Evolutionary conservation across 2,113 vertebrate genomes (phyloP).

Genomic region (Tragulus kanchil): DNA sequence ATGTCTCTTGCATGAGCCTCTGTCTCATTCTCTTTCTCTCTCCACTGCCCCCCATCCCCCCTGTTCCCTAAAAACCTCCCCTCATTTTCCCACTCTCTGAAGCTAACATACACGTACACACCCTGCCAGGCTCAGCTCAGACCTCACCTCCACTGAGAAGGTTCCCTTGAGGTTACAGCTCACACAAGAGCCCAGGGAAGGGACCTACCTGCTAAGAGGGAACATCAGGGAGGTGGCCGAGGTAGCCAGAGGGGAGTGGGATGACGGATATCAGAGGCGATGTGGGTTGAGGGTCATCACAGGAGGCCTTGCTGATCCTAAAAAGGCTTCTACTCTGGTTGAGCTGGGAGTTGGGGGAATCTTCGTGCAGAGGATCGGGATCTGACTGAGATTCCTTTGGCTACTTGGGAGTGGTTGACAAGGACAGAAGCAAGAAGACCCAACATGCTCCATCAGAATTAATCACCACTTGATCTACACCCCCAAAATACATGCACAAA

Average conservation of each 20-base stretch:
- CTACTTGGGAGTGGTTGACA: neutral
- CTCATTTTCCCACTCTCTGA: neutral
- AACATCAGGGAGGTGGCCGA: neutral
- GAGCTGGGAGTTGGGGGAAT: neutral
- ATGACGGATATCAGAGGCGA: neutral
- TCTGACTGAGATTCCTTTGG: neutral
- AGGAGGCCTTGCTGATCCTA: neutral
- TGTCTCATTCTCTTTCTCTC: too few relatives aligned
- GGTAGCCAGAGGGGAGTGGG: neutral
- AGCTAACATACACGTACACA: neutral
- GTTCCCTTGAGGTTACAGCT: neutral
- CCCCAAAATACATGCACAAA: neutral
- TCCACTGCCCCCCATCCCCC: too few relatives aligned
- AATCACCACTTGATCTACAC: neutral
- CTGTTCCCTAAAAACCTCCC: neutral
- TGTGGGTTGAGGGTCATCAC: neutral
- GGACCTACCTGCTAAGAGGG: too few relatives aligned
- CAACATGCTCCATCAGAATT: neutral
- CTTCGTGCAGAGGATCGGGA: neutral
- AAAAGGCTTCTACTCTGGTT: neutral
- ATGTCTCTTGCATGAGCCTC: neutral
- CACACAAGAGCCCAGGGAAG: neutral
- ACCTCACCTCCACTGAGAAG: neutral
- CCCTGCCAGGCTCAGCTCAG: neutral
- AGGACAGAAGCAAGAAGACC: neutral